These are phyloP conservation scores for Pristiophorus japonicus DNA, from an alignment of 2,113 vertebrate species.

Conservation along the genomic window DNA sequence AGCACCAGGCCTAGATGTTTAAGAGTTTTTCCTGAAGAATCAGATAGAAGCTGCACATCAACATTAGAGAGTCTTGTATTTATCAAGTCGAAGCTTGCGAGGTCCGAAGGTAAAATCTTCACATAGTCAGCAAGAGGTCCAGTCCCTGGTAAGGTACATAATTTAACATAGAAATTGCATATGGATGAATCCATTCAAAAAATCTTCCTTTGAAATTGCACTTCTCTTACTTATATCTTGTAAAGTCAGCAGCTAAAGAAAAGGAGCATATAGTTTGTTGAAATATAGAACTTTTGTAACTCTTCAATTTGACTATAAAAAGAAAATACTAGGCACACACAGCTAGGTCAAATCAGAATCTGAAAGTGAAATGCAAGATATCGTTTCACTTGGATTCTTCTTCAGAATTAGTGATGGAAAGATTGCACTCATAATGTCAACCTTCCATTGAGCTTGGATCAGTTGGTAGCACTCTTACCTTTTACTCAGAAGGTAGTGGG, in stretches of 20 bases:
- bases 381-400: not conserved
- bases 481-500: not conserved
- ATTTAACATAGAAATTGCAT: constrained; percentile 12
- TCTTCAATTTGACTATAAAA: not conserved
- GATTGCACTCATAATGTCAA: not conserved
- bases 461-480: not conserved
- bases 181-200: not conserved
- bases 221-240: not conserved
- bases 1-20: not conserved
- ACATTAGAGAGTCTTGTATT: constrained; percentile 4
- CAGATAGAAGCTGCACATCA: constrained; percentile 16
- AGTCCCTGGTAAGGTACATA: not conserved
- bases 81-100: not conserved
- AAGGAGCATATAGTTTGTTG: not conserved
- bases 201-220: not conserved
- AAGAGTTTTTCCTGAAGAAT: constrained; percentile 26
- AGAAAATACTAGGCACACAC: not conserved
- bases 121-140: constrained; percentile 22
- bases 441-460: not conserved
- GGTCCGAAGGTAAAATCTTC: not conserved
- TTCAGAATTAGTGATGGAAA: not conserved
- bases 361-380: not conserved
- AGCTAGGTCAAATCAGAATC: not conserved
- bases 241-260: not conserved
- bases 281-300: too few species aligned